Conservation (phyloP, 1,140 invertebrate species). For the Nilaparvata lugens region DNA sequence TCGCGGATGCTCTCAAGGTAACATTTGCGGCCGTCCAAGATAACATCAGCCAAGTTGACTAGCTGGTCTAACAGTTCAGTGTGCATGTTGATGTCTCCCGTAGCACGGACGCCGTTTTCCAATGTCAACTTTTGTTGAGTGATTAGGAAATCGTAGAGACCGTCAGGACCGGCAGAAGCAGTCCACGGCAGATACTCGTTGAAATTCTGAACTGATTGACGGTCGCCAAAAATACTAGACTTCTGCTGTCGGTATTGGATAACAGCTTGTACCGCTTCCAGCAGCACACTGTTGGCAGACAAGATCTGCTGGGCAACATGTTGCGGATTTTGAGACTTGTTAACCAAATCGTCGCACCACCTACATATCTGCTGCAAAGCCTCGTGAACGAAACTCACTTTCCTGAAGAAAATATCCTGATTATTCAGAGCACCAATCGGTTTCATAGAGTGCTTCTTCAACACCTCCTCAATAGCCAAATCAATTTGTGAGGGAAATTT, state of each 20-base stretch:
- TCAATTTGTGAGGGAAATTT: slow-evolving; percentile 44
- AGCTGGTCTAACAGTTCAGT: slow-evolving; percentile 58
- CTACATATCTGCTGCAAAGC: slow-evolving; percentile 44
- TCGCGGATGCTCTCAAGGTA: slow-evolving; percentile 59
- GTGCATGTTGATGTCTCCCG: slow-evolving; percentile 39
- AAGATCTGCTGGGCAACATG: slow-evolving; percentile 43
- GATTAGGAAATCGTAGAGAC: slow-evolving; percentile 42
- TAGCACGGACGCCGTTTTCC: slow-evolving; percentile 45
- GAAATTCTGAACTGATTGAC: slow-evolving; percentile 31
- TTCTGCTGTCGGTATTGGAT: slow-evolving; percentile 47
- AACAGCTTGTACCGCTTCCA: slow-evolving; percentile 45
- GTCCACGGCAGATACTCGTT: slow-evolving; percentile 58
- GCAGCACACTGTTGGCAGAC: slow-evolving; percentile 39
- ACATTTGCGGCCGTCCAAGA: slow-evolving; percentile 61
- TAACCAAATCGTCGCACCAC: slow-evolving; percentile 41
- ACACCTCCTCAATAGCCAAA: slow-evolving; percentile 46
- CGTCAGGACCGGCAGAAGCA: slow-evolving; percentile 40
- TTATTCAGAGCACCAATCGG: slow-evolving; percentile 46
- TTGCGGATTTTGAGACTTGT: slow-evolving; percentile 42
- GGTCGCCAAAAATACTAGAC: slow-evolving; percentile 39
- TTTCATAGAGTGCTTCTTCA: slow-evolving; percentile 38
- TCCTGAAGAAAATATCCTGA: slow-evolving; percentile 63
- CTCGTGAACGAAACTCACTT: slow-evolving; percentile 41
- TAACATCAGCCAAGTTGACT: slow-evolving; percentile 60
- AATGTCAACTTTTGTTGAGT: slow-evolving; percentile 36